Evolutionary conservation across 2,888 invertebrate genomes (phyloP).

Genomic region (Sesia bembeciformis): DNA sequence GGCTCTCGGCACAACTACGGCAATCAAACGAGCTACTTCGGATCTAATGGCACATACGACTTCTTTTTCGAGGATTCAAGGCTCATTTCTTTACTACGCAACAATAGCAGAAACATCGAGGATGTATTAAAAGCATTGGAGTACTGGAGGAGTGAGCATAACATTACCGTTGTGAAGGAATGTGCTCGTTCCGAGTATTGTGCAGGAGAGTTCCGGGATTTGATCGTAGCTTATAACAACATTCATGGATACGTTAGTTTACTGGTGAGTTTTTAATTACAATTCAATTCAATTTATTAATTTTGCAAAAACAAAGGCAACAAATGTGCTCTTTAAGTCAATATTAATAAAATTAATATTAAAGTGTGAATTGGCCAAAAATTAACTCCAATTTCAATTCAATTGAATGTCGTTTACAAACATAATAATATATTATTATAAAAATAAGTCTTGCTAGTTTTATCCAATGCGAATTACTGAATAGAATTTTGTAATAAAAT

Average conservation of each 20-base stretch:
- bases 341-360: too few species aligned
- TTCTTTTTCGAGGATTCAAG: conserved; percentile 44
- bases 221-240: conserved; percentile 78
- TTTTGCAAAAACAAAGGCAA: too few species aligned
- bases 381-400: too few species aligned
- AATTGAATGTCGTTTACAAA: too few species aligned
- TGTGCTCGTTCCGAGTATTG: conserved; percentile 70
- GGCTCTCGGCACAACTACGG: conserved; percentile 9
- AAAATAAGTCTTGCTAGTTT: too few species aligned
- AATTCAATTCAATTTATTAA: too few species aligned
- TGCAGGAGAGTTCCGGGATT: conserved; percentile 72
- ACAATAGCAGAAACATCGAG: conserved; percentile 38
- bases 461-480: too few species aligned
- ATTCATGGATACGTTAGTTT: conserved; percentile 90
- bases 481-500: neutral
- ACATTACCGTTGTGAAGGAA: conserved; percentile 51
- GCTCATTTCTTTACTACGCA: conserved; percentile 46
- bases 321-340: too few species aligned
- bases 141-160: conserved; percentile 47
- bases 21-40: conserved; percentile 11
- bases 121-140: conserved; percentile 51
- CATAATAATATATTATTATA: too few species aligned
- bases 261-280: conserved; percentile 70
- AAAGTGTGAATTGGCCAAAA: too few species aligned
- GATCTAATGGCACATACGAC: conserved; percentile 28